A percentile compares a stretch with the other conserved stretches of the same genome.
These are phyloP conservation scores for Lacerta bilineata DNA, from an alignment of 2,797 vertebrate species.

Conservation along the genomic window DNA sequence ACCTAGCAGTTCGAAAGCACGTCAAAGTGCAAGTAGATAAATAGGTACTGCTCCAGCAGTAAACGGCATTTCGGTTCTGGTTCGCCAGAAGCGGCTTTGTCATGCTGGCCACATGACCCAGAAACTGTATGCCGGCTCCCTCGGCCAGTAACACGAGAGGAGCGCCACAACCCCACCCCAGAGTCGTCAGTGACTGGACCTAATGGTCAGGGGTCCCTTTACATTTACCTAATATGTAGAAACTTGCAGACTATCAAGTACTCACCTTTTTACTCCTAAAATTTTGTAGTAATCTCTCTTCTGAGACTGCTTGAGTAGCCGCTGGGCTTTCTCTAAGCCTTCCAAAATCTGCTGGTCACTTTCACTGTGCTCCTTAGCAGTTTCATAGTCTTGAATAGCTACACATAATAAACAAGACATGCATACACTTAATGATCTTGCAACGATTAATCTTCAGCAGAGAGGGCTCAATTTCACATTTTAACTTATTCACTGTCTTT, in stretches of 20 bases:
- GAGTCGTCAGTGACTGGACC: too few species aligned
- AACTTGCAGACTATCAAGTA: constrained; percentile 20
- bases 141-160: too few species aligned
- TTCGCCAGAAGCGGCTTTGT: too few species aligned
- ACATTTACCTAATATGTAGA: background rate
- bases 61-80: too few species aligned
- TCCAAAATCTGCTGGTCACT: constrained; percentile 94
- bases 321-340: constrained; percentile 93
- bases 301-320: constrained; percentile 94
- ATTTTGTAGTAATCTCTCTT: constrained; percentile 99
- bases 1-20: too few species aligned
- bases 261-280: constrained; percentile 96
- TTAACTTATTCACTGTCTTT: background rate
- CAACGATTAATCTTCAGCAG: background rate
- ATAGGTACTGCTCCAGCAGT: too few species aligned
- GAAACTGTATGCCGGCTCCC: too few species aligned
- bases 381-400: constrained; percentile 96
- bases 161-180: too few species aligned
- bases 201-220: too few species aligned
- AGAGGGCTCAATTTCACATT: background rate
- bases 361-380: constrained; percentile 90
- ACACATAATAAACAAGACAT: constrained; percentile 50
- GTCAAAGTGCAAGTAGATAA: too few species aligned
- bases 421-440: background rate
- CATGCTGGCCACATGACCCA: too few species aligned